Percentiles rank a stretch among this genome's conserved stretches.
phyloP scores from a whole-genome alignment of 2,113 vertebrate species.

The Porphyrio hochstetteri region DNA sequence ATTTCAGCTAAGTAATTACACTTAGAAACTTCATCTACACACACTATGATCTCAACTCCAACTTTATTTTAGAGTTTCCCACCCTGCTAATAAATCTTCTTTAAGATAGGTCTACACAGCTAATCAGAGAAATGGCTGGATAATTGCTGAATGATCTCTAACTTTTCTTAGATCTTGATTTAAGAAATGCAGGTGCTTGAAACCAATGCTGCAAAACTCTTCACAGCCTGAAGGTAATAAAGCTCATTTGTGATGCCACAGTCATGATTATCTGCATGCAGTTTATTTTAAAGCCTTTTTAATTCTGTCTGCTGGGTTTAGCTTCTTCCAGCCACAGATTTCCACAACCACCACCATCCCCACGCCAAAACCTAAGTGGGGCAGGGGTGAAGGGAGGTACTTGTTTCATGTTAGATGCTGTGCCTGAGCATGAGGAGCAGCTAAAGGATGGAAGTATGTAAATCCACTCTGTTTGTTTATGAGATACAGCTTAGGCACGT shows the following conservation, averaged over 20 bases:
- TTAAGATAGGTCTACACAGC: not conserved
- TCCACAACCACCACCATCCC: not conserved
- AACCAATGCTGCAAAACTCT: not conserved
- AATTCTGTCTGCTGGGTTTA: not conserved
- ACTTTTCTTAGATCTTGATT: not conserved
- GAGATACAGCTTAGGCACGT: not conserved
- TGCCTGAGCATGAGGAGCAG: not conserved
- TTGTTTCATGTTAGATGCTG: not conserved
- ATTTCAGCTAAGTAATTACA: not conserved
- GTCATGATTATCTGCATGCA: not conserved
- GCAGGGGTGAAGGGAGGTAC: fast-evolving
- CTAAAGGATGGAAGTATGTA: not conserved
- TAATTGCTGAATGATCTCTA: not conserved
- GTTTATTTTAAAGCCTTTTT: not conserved
- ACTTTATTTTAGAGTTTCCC: not conserved
- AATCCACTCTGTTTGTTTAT: not conserved
- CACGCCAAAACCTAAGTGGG: not conserved
- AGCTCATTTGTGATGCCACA: not conserved
- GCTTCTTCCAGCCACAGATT: not conserved
- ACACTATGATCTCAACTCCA: not conserved
- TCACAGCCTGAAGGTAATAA: not conserved
- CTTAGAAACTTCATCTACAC: not conserved
- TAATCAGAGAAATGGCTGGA: not conserved
- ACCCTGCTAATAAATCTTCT: not conserved
- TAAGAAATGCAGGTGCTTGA: not conserved